phyloP scores from a whole-genome alignment of 2,113 vertebrate genomes.

The Pangasianodon hypophthalmus region DNA sequence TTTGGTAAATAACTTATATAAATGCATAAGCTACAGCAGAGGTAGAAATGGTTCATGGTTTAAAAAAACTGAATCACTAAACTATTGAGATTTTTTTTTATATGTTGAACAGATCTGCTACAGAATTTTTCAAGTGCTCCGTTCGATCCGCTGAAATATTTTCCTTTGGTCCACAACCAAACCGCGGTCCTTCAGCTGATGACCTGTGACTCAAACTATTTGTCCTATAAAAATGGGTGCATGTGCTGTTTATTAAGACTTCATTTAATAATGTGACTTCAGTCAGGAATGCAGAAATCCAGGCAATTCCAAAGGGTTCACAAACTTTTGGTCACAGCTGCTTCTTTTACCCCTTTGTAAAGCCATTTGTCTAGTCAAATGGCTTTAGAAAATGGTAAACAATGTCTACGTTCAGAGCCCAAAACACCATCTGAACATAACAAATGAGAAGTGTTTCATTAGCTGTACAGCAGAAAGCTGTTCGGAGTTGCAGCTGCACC shows the following conservation, averaged over 20 bases:
- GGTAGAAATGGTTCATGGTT: background rate
- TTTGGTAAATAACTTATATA: background rate
- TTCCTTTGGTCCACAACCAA: background rate
- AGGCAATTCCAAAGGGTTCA: background rate
- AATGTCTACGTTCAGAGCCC: background rate
- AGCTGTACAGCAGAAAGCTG: background rate
- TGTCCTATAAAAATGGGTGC: background rate
- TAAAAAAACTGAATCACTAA: background rate
- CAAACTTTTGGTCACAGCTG: background rate
- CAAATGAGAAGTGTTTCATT: conserved; percentile 2
- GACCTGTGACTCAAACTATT: background rate
- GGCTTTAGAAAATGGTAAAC: background rate
- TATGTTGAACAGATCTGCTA: background rate
- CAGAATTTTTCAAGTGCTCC: background rate
- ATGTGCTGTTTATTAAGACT: background rate
- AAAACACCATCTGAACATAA: background rate
- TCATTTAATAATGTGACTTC: conserved; percentile 1
- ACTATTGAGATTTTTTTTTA: background rate
- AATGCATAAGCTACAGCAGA: background rate
- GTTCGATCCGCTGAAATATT: background rate
- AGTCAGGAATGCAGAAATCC: background rate
- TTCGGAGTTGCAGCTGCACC: background rate
- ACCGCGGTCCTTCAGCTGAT: background rate
- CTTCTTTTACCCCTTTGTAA: background rate
- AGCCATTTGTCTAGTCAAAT: background rate